Evolutionary conservation across 2,888 invertebrate species (phyloP), one percentile per base, ranked within the genome.

Genomic region (Magallana nippona): DNA sequence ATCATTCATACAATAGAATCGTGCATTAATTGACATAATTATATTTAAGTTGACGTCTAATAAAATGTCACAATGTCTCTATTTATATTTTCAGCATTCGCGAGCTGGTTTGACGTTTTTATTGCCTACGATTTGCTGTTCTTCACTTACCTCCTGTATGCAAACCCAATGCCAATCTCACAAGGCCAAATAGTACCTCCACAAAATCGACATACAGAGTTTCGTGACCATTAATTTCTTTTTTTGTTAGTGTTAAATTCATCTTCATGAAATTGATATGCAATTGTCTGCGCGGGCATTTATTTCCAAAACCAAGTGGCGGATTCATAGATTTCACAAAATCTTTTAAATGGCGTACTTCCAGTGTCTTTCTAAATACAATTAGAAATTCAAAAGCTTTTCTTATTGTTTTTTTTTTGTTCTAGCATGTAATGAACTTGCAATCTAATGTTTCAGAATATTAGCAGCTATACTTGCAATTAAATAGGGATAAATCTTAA

Each of bases 321-420:
- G 71, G 71, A 13, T 71, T 32, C 71, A 71, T 71, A 17, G 71
- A 71, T 13, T 71, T 71, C 27, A 71, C 32, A 71, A 71, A 71
- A 71, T 71, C 71, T 27, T 71, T 32, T 71, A 71, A 27, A 13
- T 32, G 19, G 1, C 13, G 22, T 22, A 71, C 27, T 3, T 71
- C 15, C 71, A 71, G 22, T 13, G 71, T 71, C 22, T 10, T 15
- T 27, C 71, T 71, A 13, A 1, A 60, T 15, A 10, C n/a, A 60
- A n/a, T n/a, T 10, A 60, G n/a, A 60, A 60, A 60, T 17, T n/a
- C 10, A 8, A 60, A 8, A 60, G 60, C n/a, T 13, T 60, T n/a
- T 15, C n/a, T 8, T 2, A n/a, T 1, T n/a, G 44, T 8, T 5
- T 44, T 8, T 5, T 44, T 3, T 8, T 44, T 44, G 44, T 44